phyloP scores from a whole-genome alignment of 2,113 vertebrate genomes.

The Neopipo cinnamomea region DNA sequence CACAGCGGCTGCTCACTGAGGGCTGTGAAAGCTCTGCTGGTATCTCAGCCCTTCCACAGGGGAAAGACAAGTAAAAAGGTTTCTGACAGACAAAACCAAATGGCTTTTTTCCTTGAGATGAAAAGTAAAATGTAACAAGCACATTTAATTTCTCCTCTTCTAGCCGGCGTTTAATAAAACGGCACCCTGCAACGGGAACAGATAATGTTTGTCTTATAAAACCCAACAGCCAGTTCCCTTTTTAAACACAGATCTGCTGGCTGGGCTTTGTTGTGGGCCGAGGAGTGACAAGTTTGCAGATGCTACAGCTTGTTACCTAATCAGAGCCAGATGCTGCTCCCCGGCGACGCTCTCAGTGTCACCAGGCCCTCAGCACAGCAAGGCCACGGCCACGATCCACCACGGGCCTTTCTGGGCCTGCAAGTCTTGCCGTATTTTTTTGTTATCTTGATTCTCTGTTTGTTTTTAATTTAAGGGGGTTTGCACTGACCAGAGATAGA shows the following conservation, averaged over 20 bases:
- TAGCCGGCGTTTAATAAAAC: slow-evolving; percentile 64
- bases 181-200: slow-evolving; percentile 63
- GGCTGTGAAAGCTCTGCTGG: background rate
- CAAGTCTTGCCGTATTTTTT: background rate
- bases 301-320: slow-evolving; percentile 57
- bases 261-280: slow-evolving; percentile 47
- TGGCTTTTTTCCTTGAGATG: slow-evolving; percentile 10
- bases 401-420: background rate
- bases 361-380: background rate
- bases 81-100: background rate
- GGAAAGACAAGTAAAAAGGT: slow-evolving; percentile 1
- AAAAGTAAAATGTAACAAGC: slow-evolving; percentile 68
- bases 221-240: slow-evolving; percentile 50
- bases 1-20: background rate
- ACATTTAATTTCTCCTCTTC: slow-evolving; percentile 67
- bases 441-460: slow-evolving; percentile 2
- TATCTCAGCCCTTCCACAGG: background rate
- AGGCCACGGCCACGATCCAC: background rate
- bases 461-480: slow-evolving; percentile 2
- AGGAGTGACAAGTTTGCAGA: slow-evolving; percentile 57
- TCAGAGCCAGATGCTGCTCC: slow-evolving; percentile 53
- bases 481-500: background rate
- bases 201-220: slow-evolving; percentile 73
- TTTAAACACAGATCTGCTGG: slow-evolving; percentile 23
- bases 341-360: background rate